Base-by-base conservation (phyloP, 2,113 vertebrate genomes). In the Nerophis lumbriciformis region DNA sequence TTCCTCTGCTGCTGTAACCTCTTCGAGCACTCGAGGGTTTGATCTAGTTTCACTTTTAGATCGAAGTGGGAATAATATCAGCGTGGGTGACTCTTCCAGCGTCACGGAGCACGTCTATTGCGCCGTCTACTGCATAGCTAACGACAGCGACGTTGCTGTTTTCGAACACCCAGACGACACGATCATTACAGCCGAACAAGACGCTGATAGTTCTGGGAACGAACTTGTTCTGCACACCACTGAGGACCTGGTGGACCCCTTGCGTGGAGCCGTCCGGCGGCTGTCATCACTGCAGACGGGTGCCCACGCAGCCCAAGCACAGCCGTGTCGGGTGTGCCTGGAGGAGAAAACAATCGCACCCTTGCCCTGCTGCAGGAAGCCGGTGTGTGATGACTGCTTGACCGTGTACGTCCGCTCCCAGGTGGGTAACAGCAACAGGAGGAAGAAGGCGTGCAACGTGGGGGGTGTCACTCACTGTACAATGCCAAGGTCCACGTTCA, bases 351-450 rank as follows among this genome's bases (percentile, higher is more conserved):
- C 90, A 70, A 93, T 94, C 88, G 89, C 91, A 72, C 93, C 93
- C 28, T 77, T 97, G 73, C 89, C 92, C 66, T 99, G 96, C 89
- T 98, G 97, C 90, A 92, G 91, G 85, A 95, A 93, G 86, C 88
- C 92, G n/a, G 93, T 98, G 76, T 99, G 97, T 71, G 93, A 94
- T 54, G 96, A 95, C 80, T 99, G 97, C 80, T 88, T 99, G 82
- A 92, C 90, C 72, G 85, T 91, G 75, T 98, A 98, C 90, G 91
- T 98, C 90, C 94, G 90, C 81, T 90, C 93, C 42, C 94, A 95
- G 94, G 97, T 99, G 89, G 47, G 85, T 84, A 37, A 6, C 4
- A 3, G 85, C 83, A 37, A 6, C 4, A 3, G 9, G 5, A 42
- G 50, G 13, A 19, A 4, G 10, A 14, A 12, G 42, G 10, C 2